Percentiles rank a stretch among this genome's conserved stretches.
Conservation (phyloP, 2,797 vertebrate species). For the Chelidonichthys spinosus region DNA sequence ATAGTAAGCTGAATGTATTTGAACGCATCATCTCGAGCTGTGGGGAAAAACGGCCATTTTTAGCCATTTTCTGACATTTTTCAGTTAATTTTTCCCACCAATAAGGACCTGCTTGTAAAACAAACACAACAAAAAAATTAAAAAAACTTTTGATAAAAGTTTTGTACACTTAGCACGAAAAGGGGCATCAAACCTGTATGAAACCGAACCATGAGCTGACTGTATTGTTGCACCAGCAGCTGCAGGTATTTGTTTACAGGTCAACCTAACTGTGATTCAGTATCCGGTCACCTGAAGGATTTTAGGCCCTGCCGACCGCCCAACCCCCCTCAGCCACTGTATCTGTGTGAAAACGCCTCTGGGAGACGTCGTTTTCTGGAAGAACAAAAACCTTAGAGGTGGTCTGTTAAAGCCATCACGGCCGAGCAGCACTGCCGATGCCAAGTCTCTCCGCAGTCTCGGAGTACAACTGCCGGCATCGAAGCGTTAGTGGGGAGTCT, state of each 20-base stretch:
- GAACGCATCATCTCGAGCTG: neutral
- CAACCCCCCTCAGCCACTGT: neutral
- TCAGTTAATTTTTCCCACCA: neutral
- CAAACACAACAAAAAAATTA: too few relatives aligned
- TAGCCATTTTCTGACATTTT: neutral
- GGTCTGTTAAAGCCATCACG: constrained; percentile 70
- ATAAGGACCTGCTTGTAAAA: neutral
- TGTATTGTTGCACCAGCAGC: neutral
- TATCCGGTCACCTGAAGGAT: neutral
- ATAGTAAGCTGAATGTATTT: neutral
- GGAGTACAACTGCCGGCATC: constrained; percentile 45
- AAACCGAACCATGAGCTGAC: neutral
- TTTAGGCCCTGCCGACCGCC: neutral
- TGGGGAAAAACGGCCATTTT: neutral
- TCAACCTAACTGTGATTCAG: neutral
- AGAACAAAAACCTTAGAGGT: constrained; percentile 16
- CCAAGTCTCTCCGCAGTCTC: constrained; percentile 46
- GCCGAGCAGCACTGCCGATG: constrained; percentile 21
- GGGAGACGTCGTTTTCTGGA: constrained; percentile 27
- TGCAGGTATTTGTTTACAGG: constrained; percentile 4
- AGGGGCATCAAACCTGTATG: neutral
- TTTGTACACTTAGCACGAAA: neutral
- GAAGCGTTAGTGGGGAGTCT: constrained; percentile 29
- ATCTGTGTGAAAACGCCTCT: neutral
- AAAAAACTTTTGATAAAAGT: too few relatives aligned